Evolutionary conservation across 2,888 invertebrate genomes (phyloP).

Genomic region (Temnothorax ravouxi): DNA sequence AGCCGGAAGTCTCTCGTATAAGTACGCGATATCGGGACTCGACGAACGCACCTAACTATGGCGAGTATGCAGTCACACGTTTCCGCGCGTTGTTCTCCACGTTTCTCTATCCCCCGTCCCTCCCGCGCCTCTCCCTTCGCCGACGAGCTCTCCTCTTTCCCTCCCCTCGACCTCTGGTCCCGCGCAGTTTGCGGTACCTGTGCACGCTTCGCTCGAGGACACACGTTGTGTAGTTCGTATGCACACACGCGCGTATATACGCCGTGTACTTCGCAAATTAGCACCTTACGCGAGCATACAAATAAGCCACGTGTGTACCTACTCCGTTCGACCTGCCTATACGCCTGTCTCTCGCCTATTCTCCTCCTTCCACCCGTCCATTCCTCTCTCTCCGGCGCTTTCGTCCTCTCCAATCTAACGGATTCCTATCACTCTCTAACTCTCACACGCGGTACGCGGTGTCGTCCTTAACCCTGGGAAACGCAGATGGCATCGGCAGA

Average conservation of each 20-base stretch:
- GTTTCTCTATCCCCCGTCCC: conserved; percentile 39
- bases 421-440: conserved; percentile 54
- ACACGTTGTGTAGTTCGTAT: conserved; percentile 58
- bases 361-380: neutral
- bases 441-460: conserved; percentile 8
- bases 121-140: conserved; percentile 7
- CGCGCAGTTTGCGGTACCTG: conserved; percentile 56
- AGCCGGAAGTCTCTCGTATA: conserved; percentile 67
- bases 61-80: conserved; percentile 58
- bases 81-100: conserved; percentile 19
- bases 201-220: conserved; percentile 57
- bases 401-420: conserved; percentile 42
- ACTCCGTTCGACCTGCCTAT: conserved; percentile 44
- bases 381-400: neutral
- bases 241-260: conserved; percentile 57
- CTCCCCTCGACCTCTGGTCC: conserved; percentile 28
- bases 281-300: conserved; percentile 76
- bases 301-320: conserved; percentile 70
- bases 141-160: neutral
- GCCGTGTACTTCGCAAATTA: conserved; percentile 76
- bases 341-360: conserved; percentile 14
- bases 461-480: conserved; percentile 31
- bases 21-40: conserved; percentile 56
- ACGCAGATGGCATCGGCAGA: conserved; percentile 25
- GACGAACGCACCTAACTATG: conserved; percentile 55